Evolutionary conservation across 2,888 invertebrate species (phyloP), one percentile per base, ranked within the genome.

Genomic region (Trachelus troglodyta): DNA sequence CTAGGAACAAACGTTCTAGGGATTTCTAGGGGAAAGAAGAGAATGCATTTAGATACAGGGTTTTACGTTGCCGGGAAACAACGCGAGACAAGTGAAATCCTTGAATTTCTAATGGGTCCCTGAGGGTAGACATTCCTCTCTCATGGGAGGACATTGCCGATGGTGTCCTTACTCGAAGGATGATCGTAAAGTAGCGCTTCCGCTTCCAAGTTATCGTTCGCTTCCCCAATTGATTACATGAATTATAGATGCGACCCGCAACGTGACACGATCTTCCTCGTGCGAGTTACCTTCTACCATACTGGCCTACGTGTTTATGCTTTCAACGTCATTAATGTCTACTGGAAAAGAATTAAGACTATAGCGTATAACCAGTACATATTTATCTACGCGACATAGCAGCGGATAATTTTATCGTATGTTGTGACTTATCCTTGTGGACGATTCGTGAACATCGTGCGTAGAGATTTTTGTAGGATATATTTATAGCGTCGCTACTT

Each of bases 211-310:
- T 87, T 87, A 87, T 85, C 84, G 85, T 79, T 83, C 83, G 83
- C 82, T 77, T 82, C 80, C 82, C 85, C 87, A 87, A 87, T 87
- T 87, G 87, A 87, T 87, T 87, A 85, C 87, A 86, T 87, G 87
- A 87, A 87, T 87, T 87, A 87, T 87, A 85, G 86, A 87, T 87
- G 79, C 75, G 74, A 71, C 77, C 79, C 73, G 12, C 40, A 71
- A 33, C 73, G 73, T 34, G 15, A 34, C 23, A 34, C 31, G 73
- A 73, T 3, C 73, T 23, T 73, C 33, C 33, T 31, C 34, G 30
- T n/a, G 37, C 30, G 34, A n/a, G 30, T 37, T 31, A 12, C 31
- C 71, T 23, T 23, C 34, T 37, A 23, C 83, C 78, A 81, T 23
- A 23, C 56, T 56, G 56, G 56, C 56, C 80, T 85, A 86, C 87